These are phyloP conservation scores for Melanotaenia parkinsoni DNA, from an alignment of 2,797 vertebrate genomes.

Conservation along the genomic window DNA sequence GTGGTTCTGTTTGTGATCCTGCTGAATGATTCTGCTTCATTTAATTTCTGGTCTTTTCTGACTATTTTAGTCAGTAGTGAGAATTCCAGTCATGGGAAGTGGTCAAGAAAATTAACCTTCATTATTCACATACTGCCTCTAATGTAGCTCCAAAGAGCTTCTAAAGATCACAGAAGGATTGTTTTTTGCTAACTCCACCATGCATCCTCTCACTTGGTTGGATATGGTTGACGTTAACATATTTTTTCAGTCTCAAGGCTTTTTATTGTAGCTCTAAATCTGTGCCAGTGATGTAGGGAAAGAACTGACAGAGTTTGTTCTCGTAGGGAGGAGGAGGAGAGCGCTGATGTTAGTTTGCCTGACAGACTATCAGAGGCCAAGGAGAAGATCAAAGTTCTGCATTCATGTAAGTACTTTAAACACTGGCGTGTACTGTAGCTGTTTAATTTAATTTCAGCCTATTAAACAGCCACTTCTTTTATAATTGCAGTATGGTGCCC, in stretches of 20 bases:
- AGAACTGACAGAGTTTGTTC: constrained; percentile 43
- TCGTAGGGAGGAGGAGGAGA: constrained; percentile 86
- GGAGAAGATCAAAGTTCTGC: constrained; percentile 94
- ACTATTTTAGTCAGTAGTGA: background rate
- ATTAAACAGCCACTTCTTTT: constrained; percentile 21
- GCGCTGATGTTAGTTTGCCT: constrained; percentile 85
- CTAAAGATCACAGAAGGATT: background rate
- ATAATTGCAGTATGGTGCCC: constrained; percentile 35
- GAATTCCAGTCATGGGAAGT: background rate
- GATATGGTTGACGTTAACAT: constrained; percentile 14
- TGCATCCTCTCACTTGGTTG: constrained; percentile 5
- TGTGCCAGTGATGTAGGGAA: constrained; percentile 24
- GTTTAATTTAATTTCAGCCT: constrained; percentile 35
- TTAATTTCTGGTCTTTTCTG: background rate
- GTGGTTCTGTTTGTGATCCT: background rate
- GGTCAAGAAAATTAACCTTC: constrained; percentile 1
- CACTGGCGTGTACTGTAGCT: constrained; percentile 23
- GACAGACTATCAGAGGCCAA: constrained; percentile 92
- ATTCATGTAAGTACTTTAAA: constrained; percentile 87
- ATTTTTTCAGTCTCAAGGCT: constrained; percentile 2
- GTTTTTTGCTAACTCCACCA: constrained; percentile 3
- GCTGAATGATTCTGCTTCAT: background rate
- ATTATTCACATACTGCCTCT: constrained; percentile 4
- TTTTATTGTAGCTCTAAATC: constrained; percentile 22
- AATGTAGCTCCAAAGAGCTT: background rate